phyloP scores from a whole-genome alignment of 1,140 invertebrate genomes.

The Eupristina koningsbergeri region DNA sequence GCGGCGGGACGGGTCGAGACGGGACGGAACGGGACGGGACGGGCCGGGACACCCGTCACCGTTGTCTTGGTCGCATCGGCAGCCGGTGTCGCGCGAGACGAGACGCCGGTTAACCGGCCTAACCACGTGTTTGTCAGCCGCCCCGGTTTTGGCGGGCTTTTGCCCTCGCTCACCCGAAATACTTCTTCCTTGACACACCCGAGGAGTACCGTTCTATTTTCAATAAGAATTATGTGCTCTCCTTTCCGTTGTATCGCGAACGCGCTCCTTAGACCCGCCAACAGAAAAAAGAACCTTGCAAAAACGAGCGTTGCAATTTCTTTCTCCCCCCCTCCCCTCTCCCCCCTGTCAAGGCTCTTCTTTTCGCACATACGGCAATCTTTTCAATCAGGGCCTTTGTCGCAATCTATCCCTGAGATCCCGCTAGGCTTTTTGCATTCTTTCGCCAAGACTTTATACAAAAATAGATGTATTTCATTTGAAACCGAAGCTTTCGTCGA shows the following conservation, averaged over 20 bases:
- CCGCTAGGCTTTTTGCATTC: constrained; percentile 13
- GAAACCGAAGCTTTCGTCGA: not conserved
- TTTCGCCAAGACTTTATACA: not conserved
- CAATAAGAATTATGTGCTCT: constrained; percentile 40
- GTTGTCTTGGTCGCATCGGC: not conserved
- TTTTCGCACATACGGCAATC: constrained; percentile 9
- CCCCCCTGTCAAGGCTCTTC: constrained; percentile 2
- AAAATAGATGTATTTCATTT: constrained; percentile 16
- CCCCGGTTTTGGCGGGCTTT: constrained; percentile 43
- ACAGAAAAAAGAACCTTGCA: not conserved
- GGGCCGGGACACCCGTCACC: constrained; percentile 18
- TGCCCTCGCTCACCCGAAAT: not conserved
- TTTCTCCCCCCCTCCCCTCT: not conserved
- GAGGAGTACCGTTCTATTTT: constrained; percentile 41
- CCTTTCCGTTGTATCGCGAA: constrained; percentile 25
- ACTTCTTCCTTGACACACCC: not conserved
- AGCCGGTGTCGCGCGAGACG: not conserved
- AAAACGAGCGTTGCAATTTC: constrained; percentile 36
- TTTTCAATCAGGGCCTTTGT: constrained; percentile 24
- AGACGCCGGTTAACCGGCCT: constrained; percentile 40
- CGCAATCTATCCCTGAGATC: not conserved
- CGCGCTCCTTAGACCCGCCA: constrained; percentile 4
- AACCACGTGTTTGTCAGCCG: constrained; percentile 35
- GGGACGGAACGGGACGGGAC: too few species aligned
- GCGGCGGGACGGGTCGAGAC: too few species aligned